Conservation (phyloP, 2,113 vertebrate species). For the Antechinus flavipes region DNA sequence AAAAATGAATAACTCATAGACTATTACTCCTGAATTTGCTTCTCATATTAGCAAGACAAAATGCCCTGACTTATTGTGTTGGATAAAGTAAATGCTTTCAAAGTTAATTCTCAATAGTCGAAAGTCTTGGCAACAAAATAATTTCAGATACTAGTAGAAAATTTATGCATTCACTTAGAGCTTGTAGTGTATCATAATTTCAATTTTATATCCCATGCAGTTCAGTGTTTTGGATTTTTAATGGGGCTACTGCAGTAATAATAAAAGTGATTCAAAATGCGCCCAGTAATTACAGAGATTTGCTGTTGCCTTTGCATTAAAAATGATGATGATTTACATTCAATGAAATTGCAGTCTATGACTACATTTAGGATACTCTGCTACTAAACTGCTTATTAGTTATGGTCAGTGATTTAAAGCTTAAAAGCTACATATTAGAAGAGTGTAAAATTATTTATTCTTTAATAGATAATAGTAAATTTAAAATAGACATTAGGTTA, state of each 20-base stretch:
- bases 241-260: constrained; percentile 85
- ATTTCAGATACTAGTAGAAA: constrained; percentile 77
- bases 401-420: constrained; percentile 87
- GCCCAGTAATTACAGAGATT: constrained; percentile 88
- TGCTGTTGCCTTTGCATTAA: constrained; percentile 86
- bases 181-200: constrained; percentile 85
- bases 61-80: constrained; percentile 47
- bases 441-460: constrained; percentile 86
- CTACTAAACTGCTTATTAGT: constrained; percentile 84
- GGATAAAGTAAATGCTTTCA: constrained; percentile 75
- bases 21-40: not conserved
- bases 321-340: constrained; percentile 86
- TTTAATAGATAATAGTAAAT: constrained; percentile 86
- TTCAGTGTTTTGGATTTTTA: constrained; percentile 87
- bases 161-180: constrained; percentile 88
- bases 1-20: constrained; percentile 14
- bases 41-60: constrained; percentile 3
- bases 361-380: constrained; percentile 80
- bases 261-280: constrained; percentile 89
- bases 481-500: constrained; percentile 79
- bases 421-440: constrained; percentile 81
- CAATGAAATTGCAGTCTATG: constrained; percentile 79
- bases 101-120: constrained; percentile 76
- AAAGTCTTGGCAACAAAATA: constrained; percentile 82
- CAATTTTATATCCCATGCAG: constrained; percentile 85